Evolutionary conservation across 1,140 invertebrate genomes (phyloP), one percentile per base, ranked within the genome.

Genomic region (Drosophila sproati): DNA sequence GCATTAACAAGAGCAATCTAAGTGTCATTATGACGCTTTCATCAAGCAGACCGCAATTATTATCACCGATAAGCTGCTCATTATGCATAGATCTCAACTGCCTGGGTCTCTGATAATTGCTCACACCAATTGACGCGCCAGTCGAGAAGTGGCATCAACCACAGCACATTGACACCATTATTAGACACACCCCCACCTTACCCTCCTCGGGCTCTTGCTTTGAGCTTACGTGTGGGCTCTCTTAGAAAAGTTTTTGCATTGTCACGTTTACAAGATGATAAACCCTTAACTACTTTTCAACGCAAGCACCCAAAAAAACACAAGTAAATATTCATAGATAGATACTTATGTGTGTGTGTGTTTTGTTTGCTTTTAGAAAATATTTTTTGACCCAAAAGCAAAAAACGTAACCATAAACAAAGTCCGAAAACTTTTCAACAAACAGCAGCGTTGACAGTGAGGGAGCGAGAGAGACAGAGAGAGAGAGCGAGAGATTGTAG

Each of bases 201-300:
- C 20, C 20, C 35, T 43, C 39, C 10, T 5, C n/a, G 10, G 20
- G 7, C 28, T 10, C 32, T 39, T 41, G 10, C 56, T 52, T 47
- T 57, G 54, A 59, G 60, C 71, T 62, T 45, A 57, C 41, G 57
- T 61, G 69, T 60, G 59, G 68, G 70, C 34, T 41, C 48, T 68
- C 43, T 69, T 68, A 54, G 59, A 51, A 73, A 73, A 61, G 47
- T 76, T 83, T 89, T 82, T 77, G 85, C 85, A 80, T 74, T 68
- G 81, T 81, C 85, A 85, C 74, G 85, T 85, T 88, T 78, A 89
- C 86, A 85, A 85, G 80, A 90, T 88, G 85, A 85, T 89, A 89
- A 83, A 85, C 85, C 85, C 74, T 80, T 78, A 89, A 73, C 83
- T 82, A 80, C 85, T 88, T 88, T 88, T 80, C 83, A 82, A 64